A percentile compares a stretch with the other conserved stretches of the same genome.
phyloP scores from a whole-genome alignment of 2,888 invertebrate species.

The Geotrupes spiniger region DNA sequence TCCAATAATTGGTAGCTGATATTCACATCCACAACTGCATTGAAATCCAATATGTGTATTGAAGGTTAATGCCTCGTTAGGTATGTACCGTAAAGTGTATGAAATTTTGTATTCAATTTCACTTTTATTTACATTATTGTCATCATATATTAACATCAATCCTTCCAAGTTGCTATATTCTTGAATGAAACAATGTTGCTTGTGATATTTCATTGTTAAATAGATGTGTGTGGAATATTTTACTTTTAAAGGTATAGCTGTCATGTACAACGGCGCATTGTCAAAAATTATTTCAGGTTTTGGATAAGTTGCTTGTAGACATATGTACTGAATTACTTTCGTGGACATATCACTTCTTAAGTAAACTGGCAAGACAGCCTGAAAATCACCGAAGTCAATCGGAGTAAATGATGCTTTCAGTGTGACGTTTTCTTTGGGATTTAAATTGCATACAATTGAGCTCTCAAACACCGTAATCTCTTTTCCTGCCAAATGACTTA shows the following conservation, averaged over 20 bases:
- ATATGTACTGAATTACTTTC: neutral
- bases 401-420: conserved; percentile 4
- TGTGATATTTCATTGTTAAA: neutral
- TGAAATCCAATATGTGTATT: neutral
- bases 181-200: neutral
- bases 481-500: neutral
- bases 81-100: neutral
- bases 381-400: neutral
- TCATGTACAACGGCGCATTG: neutral
- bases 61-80: neutral
- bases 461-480: neutral
- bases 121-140: neutral
- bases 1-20: neutral
- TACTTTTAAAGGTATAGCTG: neutral
- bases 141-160: neutral
- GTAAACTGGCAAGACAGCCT: neutral
- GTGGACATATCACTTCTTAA: neutral
- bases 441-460: neutral
- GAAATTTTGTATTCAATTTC: neutral
- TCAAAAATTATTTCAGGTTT: neutral
- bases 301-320: neutral
- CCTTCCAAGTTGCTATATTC: neutral
- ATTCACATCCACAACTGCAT: neutral
- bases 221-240: neutral
- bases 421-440: conserved; percentile 5